These are phyloP conservation scores for Troides oblongomaculatus DNA, from an alignment of 2,888 invertebrate genomes.

Conservation along the genomic window DNA sequence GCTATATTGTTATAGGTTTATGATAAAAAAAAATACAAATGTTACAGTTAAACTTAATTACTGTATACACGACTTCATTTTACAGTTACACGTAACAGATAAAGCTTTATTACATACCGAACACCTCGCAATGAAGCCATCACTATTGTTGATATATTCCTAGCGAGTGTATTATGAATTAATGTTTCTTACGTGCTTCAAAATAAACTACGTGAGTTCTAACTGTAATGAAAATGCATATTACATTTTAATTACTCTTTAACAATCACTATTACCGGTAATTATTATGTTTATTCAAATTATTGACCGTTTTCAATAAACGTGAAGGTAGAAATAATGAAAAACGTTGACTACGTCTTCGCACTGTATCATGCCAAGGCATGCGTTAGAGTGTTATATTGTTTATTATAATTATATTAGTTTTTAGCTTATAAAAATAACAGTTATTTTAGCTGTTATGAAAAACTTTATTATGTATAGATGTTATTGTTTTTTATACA, in stretches of 20 bases:
- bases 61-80: not conserved
- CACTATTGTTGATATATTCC: slow-evolving; percentile 10
- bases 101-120: not conserved
- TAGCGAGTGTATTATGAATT: slow-evolving; percentile 4
- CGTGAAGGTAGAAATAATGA: too few species aligned
- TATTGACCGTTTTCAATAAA: not conserved
- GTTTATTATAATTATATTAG: too few species aligned
- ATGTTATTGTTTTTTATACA: too few species aligned
- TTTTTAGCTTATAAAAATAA: too few species aligned
- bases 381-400: too few species aligned
- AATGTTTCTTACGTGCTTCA: slow-evolving; percentile 16
- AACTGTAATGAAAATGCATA: slow-evolving; percentile 3
- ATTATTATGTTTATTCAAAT: not conserved
- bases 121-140: slow-evolving; percentile 19
- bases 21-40: not conserved
- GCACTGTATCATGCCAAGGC: too few species aligned
- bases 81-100: slow-evolving; percentile 1
- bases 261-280: not conserved
- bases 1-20: too few species aligned
- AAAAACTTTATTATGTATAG: too few species aligned
- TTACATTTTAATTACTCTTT: not conserved
- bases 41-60: not conserved
- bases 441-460: too few species aligned
- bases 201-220: slow-evolving; percentile 20
- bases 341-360: too few species aligned